Evolutionary conservation across 2,113 vertebrate species (phyloP), one percentile per base, ranked within the genome.

Genomic region (Macroglossus sobrinus): DNA sequence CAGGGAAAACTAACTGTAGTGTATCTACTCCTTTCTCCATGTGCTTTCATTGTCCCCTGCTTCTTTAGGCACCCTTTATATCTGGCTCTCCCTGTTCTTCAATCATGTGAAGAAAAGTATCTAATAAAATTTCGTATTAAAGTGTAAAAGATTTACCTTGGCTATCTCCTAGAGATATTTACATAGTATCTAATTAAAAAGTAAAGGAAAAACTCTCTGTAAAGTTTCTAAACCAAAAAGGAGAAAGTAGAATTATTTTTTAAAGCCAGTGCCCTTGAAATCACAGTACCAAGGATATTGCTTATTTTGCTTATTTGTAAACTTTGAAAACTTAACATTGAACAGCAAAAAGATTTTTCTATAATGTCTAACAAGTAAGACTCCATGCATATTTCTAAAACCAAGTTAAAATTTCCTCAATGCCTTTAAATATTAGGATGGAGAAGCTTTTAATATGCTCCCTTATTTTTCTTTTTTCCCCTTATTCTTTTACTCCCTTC

Each of bases 101-200:
- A 86, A 2, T 59, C 40, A 33, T 75, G 53, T 43, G 59, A 33
- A 84, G 90, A 75, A 95, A 90, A 76, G 4, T 72, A 57, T 57
- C 19, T 78, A 38, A 64, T 69, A 50, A 38, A 63, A 2, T 69
- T 72, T 84, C 78, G 64, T 24, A 68, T n/a, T 53, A 63, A 84
- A 40, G 9, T 71, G 3, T 75, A 68, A 93, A 81, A 66, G 8
- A 53, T 57, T 79, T 80, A 57, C 12, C n/a, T 10, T 57, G 21
- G 16, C 24, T 92, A 3, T 75, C 14, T 94, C 40, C 63, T 63
- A 81, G 33, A 45, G 43, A 75, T 47, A 84, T 22, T 81, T 59
- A 50, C 57, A 45, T 74, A 92, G 43, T 78, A 68, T 66, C 35
- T 64, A 95, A 40, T 61, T 68, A 76, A 43, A 50, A 95, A 96